Evolutionary conservation across 1,140 invertebrate genomes (phyloP), one percentile per base, ranked within the genome.

Genomic region (Drosophila navojoa): DNA sequence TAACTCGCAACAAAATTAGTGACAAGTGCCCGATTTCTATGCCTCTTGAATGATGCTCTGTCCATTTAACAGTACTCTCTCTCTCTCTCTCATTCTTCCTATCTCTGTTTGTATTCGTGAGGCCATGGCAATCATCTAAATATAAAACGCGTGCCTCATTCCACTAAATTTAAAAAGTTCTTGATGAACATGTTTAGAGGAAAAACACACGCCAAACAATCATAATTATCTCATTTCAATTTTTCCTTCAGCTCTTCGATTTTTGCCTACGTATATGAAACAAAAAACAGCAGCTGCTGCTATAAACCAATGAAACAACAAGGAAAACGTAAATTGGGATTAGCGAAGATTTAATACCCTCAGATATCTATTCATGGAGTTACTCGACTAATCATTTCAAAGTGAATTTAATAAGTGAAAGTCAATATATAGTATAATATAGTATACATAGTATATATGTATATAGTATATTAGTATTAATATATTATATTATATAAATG

Each of bases 71-170:
- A 16, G 16, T 10, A 3, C 15, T 53, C 3, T 32, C 11, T 1
- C 6, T 9, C 42, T 4, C 4, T 3, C 10, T 15, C 32, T 15
- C 40, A 25, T 38, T 54, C 44, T 15, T 25, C 38, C 1, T 35
- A 1, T 53, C 3, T 11, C 29, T n/a, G 25, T 7, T 7, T 19
- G 15, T 50, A 58, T 16, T 57, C 57, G 52, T 44, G 45, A 61
- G 71, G 66, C 68, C 66, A 32, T 82, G 70, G 82, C 84, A 82
- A 79, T 82, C 79, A 58, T 76, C 84, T 86, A 86, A 82, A 69
- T 86, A 89, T 86, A 86, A 87, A 86, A 77, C 82, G 82, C 79
- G 82, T 82, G 82, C 71, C 82, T 86, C 82, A 87, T 70, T 76
- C 42, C 71, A 76, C 81, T 82, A 87, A 79, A 73, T 79, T 58